Evolutionary conservation across 2,797 vertebrate species (phyloP).

Genomic region (Cirrhinus molitorella): DNA sequence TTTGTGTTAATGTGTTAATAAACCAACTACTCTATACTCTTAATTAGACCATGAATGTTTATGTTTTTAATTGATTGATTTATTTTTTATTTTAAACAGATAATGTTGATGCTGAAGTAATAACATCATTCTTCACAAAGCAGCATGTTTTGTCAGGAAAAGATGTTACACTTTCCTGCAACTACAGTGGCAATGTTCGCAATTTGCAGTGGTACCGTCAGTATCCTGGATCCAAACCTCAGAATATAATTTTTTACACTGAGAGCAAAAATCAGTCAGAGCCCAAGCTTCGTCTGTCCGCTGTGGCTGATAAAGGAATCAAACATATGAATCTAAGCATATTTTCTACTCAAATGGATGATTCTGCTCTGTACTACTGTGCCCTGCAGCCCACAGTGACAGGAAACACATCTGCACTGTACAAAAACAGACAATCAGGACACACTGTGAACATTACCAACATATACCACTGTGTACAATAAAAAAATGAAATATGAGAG

Average conservation of each 20-base stretch:
- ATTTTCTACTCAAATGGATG: conserved; percentile 42
- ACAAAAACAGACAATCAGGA: conserved; percentile 6
- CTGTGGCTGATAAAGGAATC: neutral
- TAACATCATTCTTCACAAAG: neutral
- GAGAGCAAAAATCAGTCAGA: neutral
- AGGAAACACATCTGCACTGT: neutral
- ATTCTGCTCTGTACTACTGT: conserved; percentile 44
- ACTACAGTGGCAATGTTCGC: conserved; percentile 6
- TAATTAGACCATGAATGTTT: neutral
- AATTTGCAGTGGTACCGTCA: conserved; percentile 37
- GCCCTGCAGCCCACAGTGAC: conserved; percentile 46
- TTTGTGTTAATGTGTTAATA: neutral
- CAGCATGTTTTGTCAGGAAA: neutral
- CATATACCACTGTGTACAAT: neutral
- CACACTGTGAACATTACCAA: neutral
- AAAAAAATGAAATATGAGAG: neutral
- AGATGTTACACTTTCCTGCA: conserved; percentile 17
- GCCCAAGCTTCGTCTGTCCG: conserved; percentile 20
- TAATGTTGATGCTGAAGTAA: neutral
- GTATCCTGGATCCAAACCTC: neutral
- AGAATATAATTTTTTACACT: conserved; percentile 1
- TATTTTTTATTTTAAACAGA: neutral
- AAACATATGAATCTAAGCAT: conserved; percentile 33
- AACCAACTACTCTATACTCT: neutral
- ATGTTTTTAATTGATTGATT: neutral